phyloP scores from a whole-genome alignment of 2,888 invertebrate genomes.

The Helicoverpa assulta region DNA sequence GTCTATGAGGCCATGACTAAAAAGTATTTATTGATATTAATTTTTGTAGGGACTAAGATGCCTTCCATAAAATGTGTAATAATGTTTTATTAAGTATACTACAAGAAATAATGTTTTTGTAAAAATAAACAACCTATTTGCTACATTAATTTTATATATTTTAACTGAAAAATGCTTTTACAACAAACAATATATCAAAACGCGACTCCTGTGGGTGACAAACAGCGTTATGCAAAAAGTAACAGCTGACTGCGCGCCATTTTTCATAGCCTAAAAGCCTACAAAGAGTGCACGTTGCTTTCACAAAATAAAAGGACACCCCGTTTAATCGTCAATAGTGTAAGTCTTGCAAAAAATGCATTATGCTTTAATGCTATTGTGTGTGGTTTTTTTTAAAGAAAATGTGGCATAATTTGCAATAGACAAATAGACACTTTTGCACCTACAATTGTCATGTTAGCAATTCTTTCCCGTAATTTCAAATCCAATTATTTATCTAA shows the following conservation, averaged over 20 bases:
- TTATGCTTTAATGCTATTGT: no score
- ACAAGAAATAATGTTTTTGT: not conserved
- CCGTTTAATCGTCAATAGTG: constrained; percentile 30
- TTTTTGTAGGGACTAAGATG: not conserved
- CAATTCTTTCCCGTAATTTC: not conserved
- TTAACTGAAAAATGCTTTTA: constrained; percentile 14
- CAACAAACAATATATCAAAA: constrained; percentile 36
- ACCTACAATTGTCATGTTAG: no score
- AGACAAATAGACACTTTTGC: no score
- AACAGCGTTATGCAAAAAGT: constrained; percentile 44
- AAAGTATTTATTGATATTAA: not conserved
- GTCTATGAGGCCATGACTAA: not conserved
- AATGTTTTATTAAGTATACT: not conserved
- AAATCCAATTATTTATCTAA: not conserved
- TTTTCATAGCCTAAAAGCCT: constrained; percentile 51
- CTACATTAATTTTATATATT: not conserved
- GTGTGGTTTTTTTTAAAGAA: no score
- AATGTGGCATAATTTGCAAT: no score
- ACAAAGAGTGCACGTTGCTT: constrained; percentile 38
- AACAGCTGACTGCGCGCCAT: constrained; percentile 44
- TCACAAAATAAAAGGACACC: constrained; percentile 26
- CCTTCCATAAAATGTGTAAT: no score
- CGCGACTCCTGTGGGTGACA: constrained; percentile 36
- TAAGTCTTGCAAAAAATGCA: not conserved
- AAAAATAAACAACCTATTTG: not conserved